phyloP scores from a whole-genome alignment of 2,113 vertebrate genomes.

The Odocoileus hemionus region DNA sequence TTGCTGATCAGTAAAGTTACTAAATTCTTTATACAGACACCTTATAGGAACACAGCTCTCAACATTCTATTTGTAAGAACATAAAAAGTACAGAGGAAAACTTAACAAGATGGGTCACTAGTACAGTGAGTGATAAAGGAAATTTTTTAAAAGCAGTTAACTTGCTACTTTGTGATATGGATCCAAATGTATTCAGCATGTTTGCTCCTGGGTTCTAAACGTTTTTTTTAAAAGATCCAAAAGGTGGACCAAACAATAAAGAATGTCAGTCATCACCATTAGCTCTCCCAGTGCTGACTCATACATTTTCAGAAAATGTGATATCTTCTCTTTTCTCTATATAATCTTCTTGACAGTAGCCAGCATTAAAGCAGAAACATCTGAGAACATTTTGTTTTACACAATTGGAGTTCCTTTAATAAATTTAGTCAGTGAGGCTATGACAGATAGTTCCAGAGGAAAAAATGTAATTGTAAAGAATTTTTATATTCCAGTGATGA shows the following conservation, averaged over 20 bases:
- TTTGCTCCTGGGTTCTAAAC: background rate
- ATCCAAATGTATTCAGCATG: background rate
- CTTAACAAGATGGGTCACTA: background rate
- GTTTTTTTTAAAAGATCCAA: background rate
- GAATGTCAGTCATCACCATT: background rate
- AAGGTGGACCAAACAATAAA: background rate
- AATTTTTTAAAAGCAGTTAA: background rate
- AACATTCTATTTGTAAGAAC: background rate
- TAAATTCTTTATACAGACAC: background rate
- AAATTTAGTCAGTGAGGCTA: conserved; percentile 25
- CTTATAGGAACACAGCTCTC: background rate
- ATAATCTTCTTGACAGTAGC: background rate
- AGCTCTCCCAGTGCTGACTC: background rate
- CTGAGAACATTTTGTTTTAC: background rate
- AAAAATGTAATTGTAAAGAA: background rate
- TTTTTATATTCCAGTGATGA: background rate
- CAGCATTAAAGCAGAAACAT: background rate
- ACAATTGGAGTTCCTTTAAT: conserved; percentile 7
- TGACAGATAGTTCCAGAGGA: background rate
- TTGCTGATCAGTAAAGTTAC: background rate
- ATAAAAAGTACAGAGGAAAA: background rate
- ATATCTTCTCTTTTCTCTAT: background rate
- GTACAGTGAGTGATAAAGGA: background rate
- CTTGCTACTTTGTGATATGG: background rate
- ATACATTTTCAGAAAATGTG: background rate